phyloP scores from a whole-genome alignment of 2,888 invertebrate genomes.

The Hyposoter dolosus region DNA sequence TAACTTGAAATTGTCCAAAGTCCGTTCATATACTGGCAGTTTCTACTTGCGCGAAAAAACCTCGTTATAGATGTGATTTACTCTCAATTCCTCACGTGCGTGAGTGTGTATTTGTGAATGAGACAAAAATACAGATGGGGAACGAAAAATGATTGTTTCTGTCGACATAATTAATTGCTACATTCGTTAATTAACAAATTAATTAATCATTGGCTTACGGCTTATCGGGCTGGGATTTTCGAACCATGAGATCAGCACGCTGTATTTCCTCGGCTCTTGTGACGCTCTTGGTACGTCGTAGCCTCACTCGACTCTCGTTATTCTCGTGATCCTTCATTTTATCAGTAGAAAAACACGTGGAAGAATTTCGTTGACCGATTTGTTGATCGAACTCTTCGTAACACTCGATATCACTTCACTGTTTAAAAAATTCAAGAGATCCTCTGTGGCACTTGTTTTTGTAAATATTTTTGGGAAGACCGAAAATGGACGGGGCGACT shows the following conservation, averaged over 20 bases:
- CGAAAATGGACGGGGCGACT: slow-evolving; percentile 22
- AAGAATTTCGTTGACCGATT: background rate
- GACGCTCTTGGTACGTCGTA: slow-evolving; percentile 93
- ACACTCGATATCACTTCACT: background rate
- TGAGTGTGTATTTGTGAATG: background rate
- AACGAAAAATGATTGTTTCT: background rate
- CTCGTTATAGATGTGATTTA: background rate
- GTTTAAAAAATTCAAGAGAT: background rate
- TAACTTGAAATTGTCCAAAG: background rate
- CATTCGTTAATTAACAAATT: slow-evolving; percentile 7
- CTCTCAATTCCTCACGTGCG: background rate
- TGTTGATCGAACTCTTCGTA: background rate
- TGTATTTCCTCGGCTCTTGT: slow-evolving; percentile 95
- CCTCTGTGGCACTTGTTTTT: background rate
- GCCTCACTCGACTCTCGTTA: slow-evolving; percentile 85
- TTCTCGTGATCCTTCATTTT: slow-evolving; percentile 80
- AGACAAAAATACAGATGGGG: background rate
- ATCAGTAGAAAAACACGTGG: background rate
- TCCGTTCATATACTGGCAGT: slow-evolving; percentile 4
- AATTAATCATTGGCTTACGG: slow-evolving; percentile 88
- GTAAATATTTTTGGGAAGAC: background rate
- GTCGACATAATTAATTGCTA: background rate
- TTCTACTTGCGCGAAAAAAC: slow-evolving; percentile 17
- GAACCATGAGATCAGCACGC: slow-evolving; percentile 91
- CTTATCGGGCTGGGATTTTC: slow-evolving; percentile 93